phyloP scores from a whole-genome alignment of 2,797 vertebrate genomes.

The Chelon labrosus region DNA sequence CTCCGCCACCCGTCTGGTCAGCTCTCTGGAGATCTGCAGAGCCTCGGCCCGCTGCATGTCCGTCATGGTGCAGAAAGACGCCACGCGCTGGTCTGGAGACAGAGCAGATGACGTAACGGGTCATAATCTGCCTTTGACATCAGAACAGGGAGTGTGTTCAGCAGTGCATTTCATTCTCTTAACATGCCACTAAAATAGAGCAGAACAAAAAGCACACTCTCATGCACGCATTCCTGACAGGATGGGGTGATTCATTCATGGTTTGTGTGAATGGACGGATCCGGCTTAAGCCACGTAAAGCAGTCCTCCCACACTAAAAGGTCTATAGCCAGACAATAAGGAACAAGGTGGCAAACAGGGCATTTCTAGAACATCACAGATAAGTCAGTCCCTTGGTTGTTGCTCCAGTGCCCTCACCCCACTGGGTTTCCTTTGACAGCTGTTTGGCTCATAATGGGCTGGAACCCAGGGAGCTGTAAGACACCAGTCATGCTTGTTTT shows the following conservation, averaged over 20 bases:
- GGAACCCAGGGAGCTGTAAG: constrained; percentile 60
- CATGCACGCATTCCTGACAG: constrained; percentile 53
- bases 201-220: constrained; percentile 23
- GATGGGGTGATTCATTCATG: constrained; percentile 55
- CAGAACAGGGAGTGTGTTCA: constrained; percentile 26
- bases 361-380: constrained; percentile 40
- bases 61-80: constrained; percentile 94
- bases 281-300: constrained; percentile 16
- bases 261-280: constrained; percentile 54
- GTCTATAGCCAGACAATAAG: constrained; percentile 39
- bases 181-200: constrained; percentile 43
- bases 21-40: constrained; percentile 89
- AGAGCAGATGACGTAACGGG: constrained; percentile 44
- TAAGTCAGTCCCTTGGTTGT: constrained; percentile 56
- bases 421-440: constrained; percentile 66
- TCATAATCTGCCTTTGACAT: constrained; percentile 35
- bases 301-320: constrained; percentile 6
- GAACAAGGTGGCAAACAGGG: constrained; percentile 60
- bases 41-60: constrained; percentile 91
- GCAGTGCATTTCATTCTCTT: constrained; percentile 2
- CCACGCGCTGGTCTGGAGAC: constrained; percentile 92
- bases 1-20: constrained; percentile 88
- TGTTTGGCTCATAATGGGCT: constrained; percentile 65
- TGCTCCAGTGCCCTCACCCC: constrained; percentile 58
- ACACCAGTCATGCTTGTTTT: constrained; percentile 72